Evolutionary conservation across 2,888 invertebrate genomes (phyloP).

Genomic region (Sipha maydis): DNA sequence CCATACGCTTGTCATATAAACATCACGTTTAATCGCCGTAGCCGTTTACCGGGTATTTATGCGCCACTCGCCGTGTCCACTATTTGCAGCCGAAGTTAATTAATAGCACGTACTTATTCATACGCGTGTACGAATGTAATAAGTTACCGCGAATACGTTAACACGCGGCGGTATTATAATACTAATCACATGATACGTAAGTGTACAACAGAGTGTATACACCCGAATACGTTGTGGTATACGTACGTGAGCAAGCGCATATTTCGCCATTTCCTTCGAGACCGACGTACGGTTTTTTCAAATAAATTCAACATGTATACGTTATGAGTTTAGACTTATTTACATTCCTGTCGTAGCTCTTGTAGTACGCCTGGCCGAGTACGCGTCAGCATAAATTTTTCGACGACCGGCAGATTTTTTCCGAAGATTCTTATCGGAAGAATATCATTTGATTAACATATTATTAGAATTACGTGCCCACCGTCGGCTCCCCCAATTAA

Average conservation of each 20-base stretch:
- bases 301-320: not conserved
- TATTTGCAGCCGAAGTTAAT: not conserved
- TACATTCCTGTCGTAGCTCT: no score
- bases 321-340: no score
- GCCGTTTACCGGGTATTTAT: not conserved
- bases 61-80: not conserved
- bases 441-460: not conserved
- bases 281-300: not conserved
- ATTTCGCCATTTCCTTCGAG: not conserved
- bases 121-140: not conserved
- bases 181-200: not conserved
- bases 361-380: no score
- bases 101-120: not conserved
- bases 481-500: not conserved
- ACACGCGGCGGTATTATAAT: not conserved
- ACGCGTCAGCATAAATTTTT: not conserved
- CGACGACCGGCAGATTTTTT: not conserved
- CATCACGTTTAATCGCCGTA: not conserved
- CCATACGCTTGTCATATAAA: not conserved
- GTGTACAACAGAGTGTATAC: not conserved
- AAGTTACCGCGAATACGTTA: not conserved
- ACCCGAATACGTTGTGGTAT: not conserved
- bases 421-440: constrained; percentile 20
- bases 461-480: not conserved
- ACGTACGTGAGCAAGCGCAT: not conserved